Base-by-base conservation (phyloP, 2,888 invertebrate genomes). In the Argynnis bischoffii region DNA sequence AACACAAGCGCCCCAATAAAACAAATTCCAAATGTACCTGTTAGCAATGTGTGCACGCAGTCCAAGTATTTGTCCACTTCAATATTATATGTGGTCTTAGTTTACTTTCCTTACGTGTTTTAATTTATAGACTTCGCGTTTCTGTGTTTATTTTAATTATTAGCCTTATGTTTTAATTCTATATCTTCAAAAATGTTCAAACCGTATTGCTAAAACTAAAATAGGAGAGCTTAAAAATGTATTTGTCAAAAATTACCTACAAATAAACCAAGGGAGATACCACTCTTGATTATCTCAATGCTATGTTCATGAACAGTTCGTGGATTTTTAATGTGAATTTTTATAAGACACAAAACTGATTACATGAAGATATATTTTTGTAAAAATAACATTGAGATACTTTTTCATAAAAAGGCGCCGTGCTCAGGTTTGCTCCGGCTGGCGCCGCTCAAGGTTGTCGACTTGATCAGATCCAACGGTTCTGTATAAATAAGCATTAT, bases 71-170 rank as follows among this genome's bases (percentile, higher is more conserved):
- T 91, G 80, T 86, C 89, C 90, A 90, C 88, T 90, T 87, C 82
- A 78, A 86, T 90, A 89, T 90, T 92, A 90, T 91, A 91, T 92
- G 92, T 92, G 91, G 89, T 91, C 90, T 86, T 87, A 83, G 84
- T 88, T 88, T 79, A 74, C 72, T 83, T 86, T 82, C 16, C 72
- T 82, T 79, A 75, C 69, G 77, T 82, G 76, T 74, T 85, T 85
- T 87, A 64, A 78, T 86, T 87, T 85, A 80, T 85, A 84, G 82
- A 84, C 73, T 80, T 86, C 84, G 83, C 80, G 78, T 83, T 83
- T 83, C 79, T 87, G 78, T 86, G 77, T 88, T 85, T 79, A 74
- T 78, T 79, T 70, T 69, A 67, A 67, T 86, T 84, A 71, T 83
- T 83, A 87, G 72, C 35, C 11, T 87, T 81, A 84, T 88, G 71